Evolutionary conservation across 2,797 vertebrate species (phyloP), one percentile per base, ranked within the genome.

Genomic region (Sylvia borin): DNA sequence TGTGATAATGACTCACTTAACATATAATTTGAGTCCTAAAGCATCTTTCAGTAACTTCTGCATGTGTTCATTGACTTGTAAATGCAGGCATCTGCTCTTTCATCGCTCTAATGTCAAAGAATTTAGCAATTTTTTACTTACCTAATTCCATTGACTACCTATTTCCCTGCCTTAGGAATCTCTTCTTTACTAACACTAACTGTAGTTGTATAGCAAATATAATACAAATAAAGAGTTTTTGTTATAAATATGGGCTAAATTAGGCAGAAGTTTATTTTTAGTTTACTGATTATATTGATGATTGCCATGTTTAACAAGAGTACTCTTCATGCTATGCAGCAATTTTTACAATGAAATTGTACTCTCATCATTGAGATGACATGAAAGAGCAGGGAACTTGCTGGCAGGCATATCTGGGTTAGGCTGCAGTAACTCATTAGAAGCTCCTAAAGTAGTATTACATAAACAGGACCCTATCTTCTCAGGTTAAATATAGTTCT

Each of bases 401-500:
- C 85, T 95, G 90, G 85, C 80, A 93, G 88, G 74, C 67, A 7
- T 88, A 90, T 95, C 90, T 94, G 60, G 88, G 83, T 95, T 96
- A 96, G 92, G 45, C 87, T 95, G 74, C 77, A 70, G 53, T 43
- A 92, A 87, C 86, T 95, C 91, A 81, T 95, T 92, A 95, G 77
- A 61, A 87, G 80, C 80, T 95, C 53, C 91, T 93, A 85, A 95
- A 96, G 91, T 54, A 76, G 74, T 85, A 93, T 96, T 96, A 92
- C 64, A 43, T 88, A 95, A 94, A 79, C 31, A 61, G 64, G 91
- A 88, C 91, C 62, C 48, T 95, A 76, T 91, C 65, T 91, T 78
- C 79, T 90, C 25, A 21, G 79, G 82, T 94, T 96, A 96, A 94
- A 90, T 97, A 93, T 94, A 88, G 66, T 91, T 75, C 66, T 90